Evolutionary conservation across 2,797 vertebrate genomes (phyloP).

Genomic region (Rousettus madagascariensis): DNA sequence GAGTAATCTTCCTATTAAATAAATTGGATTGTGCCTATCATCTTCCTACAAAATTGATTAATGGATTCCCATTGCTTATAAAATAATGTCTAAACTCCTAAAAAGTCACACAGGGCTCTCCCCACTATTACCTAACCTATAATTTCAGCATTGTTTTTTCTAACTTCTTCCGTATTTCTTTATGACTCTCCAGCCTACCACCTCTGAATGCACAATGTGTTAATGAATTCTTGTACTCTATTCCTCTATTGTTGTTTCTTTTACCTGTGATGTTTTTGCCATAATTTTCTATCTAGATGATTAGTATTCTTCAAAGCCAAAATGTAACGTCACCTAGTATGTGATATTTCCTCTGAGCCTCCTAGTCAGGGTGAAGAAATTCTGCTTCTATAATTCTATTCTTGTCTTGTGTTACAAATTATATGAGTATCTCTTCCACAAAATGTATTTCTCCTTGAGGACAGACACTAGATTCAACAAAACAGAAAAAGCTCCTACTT

Average conservation of each 20-base stretch:
- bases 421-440: not conserved
- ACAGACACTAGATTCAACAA: not conserved
- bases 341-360: not conserved
- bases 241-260: not conserved
- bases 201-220: not conserved
- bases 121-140: not conserved
- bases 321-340: not conserved
- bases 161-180: not conserved
- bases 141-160: not conserved
- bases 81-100: not conserved
- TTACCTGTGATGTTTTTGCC: not conserved
- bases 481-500: not conserved
- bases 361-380: not conserved
- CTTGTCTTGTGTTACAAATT: not conserved
- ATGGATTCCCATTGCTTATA: not conserved
- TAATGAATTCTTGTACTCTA: not conserved
- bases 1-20: not conserved
- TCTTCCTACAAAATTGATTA: not conserved
- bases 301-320: not conserved
- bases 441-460: not conserved
- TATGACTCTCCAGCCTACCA: not conserved
- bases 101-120: not conserved
- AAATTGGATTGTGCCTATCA: not conserved
- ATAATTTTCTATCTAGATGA: not conserved
- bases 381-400: not conserved